Conservation (phyloP, 2,113 vertebrate genomes). For the Mesoclemmys tuberculata region DNA sequence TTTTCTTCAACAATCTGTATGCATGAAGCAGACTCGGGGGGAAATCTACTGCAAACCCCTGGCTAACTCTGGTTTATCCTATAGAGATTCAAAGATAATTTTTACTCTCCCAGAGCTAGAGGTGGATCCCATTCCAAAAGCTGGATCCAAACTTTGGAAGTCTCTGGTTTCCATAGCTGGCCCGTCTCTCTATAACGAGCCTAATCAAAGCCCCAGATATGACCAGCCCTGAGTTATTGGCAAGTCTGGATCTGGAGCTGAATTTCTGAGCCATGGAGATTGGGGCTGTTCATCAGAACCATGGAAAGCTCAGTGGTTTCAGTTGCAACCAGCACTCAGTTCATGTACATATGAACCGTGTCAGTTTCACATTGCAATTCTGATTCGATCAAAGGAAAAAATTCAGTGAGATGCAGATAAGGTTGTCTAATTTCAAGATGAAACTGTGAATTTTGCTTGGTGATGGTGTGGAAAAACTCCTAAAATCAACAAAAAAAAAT, state of each 20-base stretch:
- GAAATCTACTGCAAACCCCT: fast-evolving
- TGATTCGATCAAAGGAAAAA: background rate
- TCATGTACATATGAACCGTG: background rate
- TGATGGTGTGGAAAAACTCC: background rate
- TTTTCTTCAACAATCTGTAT: background rate
- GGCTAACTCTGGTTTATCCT: background rate
- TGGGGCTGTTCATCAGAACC: background rate
- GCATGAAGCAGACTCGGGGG: background rate
- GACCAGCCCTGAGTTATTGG: background rate
- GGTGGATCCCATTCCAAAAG: background rate
- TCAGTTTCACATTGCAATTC: constrained; percentile 20
- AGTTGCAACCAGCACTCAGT: background rate
- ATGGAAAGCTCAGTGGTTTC: background rate
- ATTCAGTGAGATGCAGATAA: background rate
- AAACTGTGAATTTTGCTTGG: background rate
- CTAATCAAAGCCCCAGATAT: background rate
- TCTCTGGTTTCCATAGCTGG: background rate
- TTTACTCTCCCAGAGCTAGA: background rate
- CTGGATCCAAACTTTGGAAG: background rate
- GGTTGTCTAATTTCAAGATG: background rate
- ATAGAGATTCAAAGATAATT: constrained; percentile 10
- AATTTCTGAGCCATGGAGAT: background rate
- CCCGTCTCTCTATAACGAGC: background rate
- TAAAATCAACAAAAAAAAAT: background rate
- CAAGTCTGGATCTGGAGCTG: background rate